These are phyloP conservation scores for Callyntrura sp. DNA, from an alignment of 2,888 invertebrate species.

Conservation along the genomic window DNA sequence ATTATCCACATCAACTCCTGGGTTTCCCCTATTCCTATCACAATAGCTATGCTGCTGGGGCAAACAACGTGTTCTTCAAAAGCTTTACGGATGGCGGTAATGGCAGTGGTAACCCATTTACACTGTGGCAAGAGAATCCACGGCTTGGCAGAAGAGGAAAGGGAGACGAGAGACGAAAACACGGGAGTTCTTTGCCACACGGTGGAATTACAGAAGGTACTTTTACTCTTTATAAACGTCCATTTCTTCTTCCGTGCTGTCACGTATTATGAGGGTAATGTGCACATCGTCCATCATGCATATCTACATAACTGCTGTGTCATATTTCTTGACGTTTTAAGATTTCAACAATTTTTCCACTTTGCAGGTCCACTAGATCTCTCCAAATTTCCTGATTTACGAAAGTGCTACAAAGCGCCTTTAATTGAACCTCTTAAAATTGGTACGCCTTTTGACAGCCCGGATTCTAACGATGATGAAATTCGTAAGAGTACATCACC, in stretches of 20 bases:
- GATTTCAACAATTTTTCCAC: not conserved
- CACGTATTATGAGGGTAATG: no score
- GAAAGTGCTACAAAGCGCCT: no score
- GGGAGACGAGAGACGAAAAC: not conserved
- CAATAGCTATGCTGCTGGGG: not conserved
- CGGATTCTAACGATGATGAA: constrained; percentile 58
- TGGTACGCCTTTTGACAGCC: constrained; percentile 70
- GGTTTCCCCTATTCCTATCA: constrained; percentile 25
- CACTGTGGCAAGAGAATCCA: not conserved
- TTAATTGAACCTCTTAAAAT: constrained; percentile 54
- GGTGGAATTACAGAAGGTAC: constrained; percentile 15
- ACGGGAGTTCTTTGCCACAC: not conserved
- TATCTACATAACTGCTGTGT: no score
- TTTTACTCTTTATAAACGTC: no score
- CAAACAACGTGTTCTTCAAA: not conserved
- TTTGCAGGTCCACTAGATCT: constrained; percentile 75
- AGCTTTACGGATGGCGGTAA: no score
- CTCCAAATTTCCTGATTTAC: constrained; percentile 58
- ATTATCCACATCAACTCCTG: constrained; percentile 25
- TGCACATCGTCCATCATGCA: no score
- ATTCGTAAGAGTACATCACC: not conserved
- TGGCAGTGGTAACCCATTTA: not conserved
- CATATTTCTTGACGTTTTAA: no score
- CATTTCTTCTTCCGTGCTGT: no score
- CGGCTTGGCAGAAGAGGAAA: not conserved